Percentiles rank a stretch among this genome's conserved stretches.
Conservation (phyloP, 2,888 invertebrate species). For the Cheilosia grossa region DNA sequence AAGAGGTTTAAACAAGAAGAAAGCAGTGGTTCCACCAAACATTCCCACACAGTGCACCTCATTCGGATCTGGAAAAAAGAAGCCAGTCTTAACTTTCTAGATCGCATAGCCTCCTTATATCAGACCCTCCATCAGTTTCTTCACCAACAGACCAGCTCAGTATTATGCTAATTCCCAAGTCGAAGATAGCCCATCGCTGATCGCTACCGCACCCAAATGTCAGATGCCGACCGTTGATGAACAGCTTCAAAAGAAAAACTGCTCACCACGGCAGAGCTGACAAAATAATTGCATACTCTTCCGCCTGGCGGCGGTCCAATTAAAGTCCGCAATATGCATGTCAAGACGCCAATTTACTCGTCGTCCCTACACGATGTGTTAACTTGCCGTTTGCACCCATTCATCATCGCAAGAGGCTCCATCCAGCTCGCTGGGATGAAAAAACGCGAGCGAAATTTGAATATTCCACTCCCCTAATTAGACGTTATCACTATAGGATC, state of each 20-base stretch:
- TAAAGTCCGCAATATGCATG: slow-evolving; percentile 36
- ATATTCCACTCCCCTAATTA: slow-evolving; percentile 72
- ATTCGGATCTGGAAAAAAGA: no score
- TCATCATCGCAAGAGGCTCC: slow-evolving; percentile 42
- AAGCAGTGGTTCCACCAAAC: no score
- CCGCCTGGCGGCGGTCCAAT: slow-evolving; percentile 21
- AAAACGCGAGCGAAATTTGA: slow-evolving; percentile 65
- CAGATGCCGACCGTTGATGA: slow-evolving; percentile 27
- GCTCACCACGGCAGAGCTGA: slow-evolving; percentile 9
- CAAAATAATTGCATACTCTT: slow-evolving; percentile 55
- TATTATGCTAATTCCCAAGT: neutral
- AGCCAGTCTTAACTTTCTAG: no score
- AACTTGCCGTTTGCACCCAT: slow-evolving; percentile 54
- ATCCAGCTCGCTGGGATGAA: neutral
- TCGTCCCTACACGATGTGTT: slow-evolving; percentile 59
- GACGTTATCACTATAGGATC: slow-evolving; percentile 68
- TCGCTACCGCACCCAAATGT: neutral
- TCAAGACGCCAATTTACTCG: slow-evolving; percentile 52
- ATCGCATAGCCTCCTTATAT: neutral
- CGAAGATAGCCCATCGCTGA: slow-evolving; percentile 29
- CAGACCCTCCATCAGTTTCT: neutral
- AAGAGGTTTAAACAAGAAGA: no score
- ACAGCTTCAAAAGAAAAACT: neutral
- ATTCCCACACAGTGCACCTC: no score
- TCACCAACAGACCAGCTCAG: neutral